Base-by-base conservation (phyloP, 2,113 vertebrate genomes). In the Cynoglossus semilaevis region DNA sequence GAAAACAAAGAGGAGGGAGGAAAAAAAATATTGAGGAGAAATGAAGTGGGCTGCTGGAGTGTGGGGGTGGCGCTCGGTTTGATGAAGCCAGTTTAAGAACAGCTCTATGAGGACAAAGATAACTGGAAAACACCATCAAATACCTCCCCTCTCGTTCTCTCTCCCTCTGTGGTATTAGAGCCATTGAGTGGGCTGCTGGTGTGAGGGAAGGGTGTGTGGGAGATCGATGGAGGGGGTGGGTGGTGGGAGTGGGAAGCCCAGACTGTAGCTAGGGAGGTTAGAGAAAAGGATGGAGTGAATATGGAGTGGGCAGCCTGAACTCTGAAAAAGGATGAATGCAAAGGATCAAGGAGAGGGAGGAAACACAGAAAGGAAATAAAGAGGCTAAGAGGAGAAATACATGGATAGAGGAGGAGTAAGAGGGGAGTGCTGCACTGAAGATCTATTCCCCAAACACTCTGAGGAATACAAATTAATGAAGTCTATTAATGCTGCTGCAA, bases 111-210 rank as follows among this genome's bases (percentile, higher is more conserved):
- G 80, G 72, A 69, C 9, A 36, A 74, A 82, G 76, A 81, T 84
- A 82, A 82, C 85, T 85, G 83, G 81, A 80, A 87, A 86, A 84
- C 83, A 80, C 72, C 79, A 74, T 78, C 72, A 84, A 87, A 79
- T 61, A 62, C 66, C 81, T 77, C 73, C 80, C 79, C 67, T 83
- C 78, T 58, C 83, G 74, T 76, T 81, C 75, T 79, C 56, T 74
- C 54, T 65, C 81, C 80, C 80, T 51, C 74, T 85, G 83, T 79
- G 84, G 81, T 86, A 71, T 29, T 29, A 29, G 22, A 81, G 74
- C 70, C 72, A 81, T 78, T 84, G 85, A 84, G 81, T 84, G 85
- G 79, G 80, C 72, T 72, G 74, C 52, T 41, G 60, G 70, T 73
- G 70, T 38, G 34, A 76, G 61, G 66, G 74, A 69, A 70, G 50